phyloP scores from a whole-genome alignment of 2,113 vertebrate genomes.

The Myiozetetes cayanensis region DNA sequence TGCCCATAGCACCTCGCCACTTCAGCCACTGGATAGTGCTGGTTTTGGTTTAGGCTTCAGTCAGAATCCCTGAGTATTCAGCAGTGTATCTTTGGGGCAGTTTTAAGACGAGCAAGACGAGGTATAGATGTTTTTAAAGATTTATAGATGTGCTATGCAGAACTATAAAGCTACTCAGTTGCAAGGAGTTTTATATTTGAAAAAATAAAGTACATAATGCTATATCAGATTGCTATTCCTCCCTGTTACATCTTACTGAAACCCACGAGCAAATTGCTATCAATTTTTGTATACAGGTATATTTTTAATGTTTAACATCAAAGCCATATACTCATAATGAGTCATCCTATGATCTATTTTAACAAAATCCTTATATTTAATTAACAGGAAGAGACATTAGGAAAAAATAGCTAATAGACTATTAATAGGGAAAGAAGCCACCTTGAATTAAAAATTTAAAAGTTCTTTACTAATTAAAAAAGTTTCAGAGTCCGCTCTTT shows the following conservation, averaged over 20 bases:
- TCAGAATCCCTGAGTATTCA: fast-evolving
- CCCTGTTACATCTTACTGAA: background rate
- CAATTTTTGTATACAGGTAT: background rate
- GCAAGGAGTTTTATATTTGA: background rate
- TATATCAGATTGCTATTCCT: background rate
- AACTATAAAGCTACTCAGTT: background rate
- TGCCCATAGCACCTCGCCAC: fast-evolving
- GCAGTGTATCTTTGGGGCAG: background rate
- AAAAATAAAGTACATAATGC: background rate
- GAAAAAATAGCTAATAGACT: background rate
- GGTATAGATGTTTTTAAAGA: background rate
- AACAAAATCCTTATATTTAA: background rate
- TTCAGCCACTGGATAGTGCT: background rate
- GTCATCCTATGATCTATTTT: background rate
- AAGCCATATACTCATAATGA: background rate
- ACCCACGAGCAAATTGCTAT: background rate
- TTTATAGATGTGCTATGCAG: background rate
- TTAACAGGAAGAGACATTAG: background rate
- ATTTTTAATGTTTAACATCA: background rate
- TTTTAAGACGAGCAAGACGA: background rate
- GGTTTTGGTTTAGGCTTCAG: background rate
- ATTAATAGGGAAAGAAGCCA: background rate
- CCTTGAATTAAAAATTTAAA: background rate
- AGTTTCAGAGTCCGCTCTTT: background rate
- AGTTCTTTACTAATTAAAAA: background rate